phyloP scores from a whole-genome alignment of 2,888 invertebrate genomes.

The Euproctis similis region DNA sequence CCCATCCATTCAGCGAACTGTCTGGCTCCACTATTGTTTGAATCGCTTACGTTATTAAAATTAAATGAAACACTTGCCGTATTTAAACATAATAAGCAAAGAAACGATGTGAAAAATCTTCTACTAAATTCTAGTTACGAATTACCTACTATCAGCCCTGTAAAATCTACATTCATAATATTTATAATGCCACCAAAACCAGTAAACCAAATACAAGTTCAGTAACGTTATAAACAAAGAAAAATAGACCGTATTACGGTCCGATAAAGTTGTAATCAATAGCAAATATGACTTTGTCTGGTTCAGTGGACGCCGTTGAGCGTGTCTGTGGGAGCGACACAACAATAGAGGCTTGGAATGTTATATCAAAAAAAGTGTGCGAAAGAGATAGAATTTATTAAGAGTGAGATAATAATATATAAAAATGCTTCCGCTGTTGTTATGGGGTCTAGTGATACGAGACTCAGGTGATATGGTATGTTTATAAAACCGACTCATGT shows the following conservation, averaged over 20 bases:
- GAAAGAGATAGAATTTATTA: conserved; percentile 28
- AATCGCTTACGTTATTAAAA: too few species aligned
- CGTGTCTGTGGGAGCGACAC: conserved; percentile 58
- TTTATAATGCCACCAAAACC: conserved; percentile 16
- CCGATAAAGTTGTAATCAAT: conserved; percentile 27
- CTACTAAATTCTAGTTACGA: conserved; percentile 19
- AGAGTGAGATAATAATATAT: conserved; percentile 26
- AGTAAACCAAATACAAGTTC: conserved; percentile 15
- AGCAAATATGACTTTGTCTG: conserved; percentile 11
- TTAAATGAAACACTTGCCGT: too few species aligned
- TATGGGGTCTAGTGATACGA: conserved; percentile 17
- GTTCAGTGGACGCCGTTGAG: conserved; percentile 32
- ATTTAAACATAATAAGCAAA: conserved; percentile 8
- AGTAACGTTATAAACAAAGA: conserved; percentile 3
- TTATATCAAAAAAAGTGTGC: conserved; percentile 45
- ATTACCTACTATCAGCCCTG: too few species aligned
- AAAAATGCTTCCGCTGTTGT: conserved; percentile 43
- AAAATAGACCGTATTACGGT: conserved; percentile 20
- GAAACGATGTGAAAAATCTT: conserved; percentile 15
- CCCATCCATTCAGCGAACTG: too few species aligned
- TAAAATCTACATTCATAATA: conserved; percentile 22
- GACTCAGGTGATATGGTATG: too few species aligned
- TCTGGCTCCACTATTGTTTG: too few species aligned
- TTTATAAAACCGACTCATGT: too few species aligned
- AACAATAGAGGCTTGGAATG: conserved; percentile 64